These are phyloP conservation scores for Syngnathus typhle DNA, from an alignment of 2,113 vertebrate species.

Conservation along the genomic window DNA sequence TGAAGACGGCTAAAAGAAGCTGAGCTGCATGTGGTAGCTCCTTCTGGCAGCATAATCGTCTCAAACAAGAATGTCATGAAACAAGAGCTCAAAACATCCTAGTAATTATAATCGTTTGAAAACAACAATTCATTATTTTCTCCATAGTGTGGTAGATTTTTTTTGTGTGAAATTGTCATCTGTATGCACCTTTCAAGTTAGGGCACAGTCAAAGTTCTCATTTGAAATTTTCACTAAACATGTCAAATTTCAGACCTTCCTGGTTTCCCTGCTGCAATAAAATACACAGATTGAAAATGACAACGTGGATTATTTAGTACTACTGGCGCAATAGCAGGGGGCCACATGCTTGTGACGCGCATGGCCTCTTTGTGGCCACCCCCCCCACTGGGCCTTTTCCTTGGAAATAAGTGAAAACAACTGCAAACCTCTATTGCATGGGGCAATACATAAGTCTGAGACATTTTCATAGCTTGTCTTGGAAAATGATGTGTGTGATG, in stretches of 20 bases:
- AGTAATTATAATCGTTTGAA: background rate
- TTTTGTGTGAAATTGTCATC: background rate
- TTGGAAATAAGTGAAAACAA: slow-evolving; percentile 2
- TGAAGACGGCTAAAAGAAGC: background rate
- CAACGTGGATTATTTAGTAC: slow-evolving; percentile 30
- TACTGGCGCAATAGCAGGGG: slow-evolving; percentile 49
- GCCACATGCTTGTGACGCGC: slow-evolving; percentile 32
- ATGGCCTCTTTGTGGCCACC: slow-evolving; percentile 4
- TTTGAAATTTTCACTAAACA: background rate
- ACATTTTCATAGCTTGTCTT: background rate
- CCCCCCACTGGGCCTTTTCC: slow-evolving; percentile 12
- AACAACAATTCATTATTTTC: background rate
- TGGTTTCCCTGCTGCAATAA: background rate
- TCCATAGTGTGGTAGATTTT: background rate
- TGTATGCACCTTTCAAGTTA: background rate
- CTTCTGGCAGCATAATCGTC: background rate
- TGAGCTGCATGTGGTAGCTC: background rate
- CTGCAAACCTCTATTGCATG: background rate
- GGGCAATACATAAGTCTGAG: background rate
- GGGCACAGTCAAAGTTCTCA: background rate
- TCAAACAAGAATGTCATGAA: background rate
- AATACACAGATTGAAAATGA: background rate
- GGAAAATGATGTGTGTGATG: background rate
- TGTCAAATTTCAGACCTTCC: background rate
- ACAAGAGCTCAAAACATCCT: background rate